Evolutionary conservation across 2,113 vertebrate species (phyloP), one percentile per base, ranked within the genome.

Genomic region (Dolichotis patagonum): DNA sequence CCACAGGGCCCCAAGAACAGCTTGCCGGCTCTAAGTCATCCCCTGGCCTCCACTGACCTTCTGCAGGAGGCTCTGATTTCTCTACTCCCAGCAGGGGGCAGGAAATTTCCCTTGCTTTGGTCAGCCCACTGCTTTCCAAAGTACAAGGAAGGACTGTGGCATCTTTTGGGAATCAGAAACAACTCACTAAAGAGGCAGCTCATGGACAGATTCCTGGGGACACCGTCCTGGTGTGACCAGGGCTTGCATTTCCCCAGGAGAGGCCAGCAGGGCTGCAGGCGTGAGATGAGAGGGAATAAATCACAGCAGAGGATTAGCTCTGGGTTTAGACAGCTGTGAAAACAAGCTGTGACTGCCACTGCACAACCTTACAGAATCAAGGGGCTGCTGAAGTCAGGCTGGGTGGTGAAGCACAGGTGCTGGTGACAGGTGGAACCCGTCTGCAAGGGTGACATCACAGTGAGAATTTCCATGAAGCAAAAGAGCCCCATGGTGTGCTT

Each of bases 71-170:
- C 43, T 77, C 32, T 80, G 30, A 77, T 32, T 84, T 84, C 81
- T 82, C 41, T 32, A 1, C 32, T 0, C 24, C 9, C 14, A 0
- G 7, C 20, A 24, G n/a, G 20, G 43, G 32, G 43, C 1, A 3
- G 14, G 38, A 12, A 5, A 13, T 20, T 17, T 73, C 69, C 49
- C 92, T 62, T 2, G 17, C 43, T 32, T 4, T 41, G 38, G 24
- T 8, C 73, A 20, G 10, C 7, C 26, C n/a, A 58, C 69, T 35
- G 49, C 30, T 75, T 35, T 69, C 46, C 26, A 9, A 28, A 71
- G 92, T 71, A 49, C 43, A 19, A 67, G 62, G 35, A 30, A 78
- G 56, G 67, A 52, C 41, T 26, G 30, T 3, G 30, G 8, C 26
- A 7, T 16, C 30, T 28, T 67, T 43, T 22, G 41, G 65, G 71